These are phyloP conservation scores for Brachyrhaphis roseni DNA, from an alignment of 2,797 vertebrate genomes.

Conservation along the genomic window DNA sequence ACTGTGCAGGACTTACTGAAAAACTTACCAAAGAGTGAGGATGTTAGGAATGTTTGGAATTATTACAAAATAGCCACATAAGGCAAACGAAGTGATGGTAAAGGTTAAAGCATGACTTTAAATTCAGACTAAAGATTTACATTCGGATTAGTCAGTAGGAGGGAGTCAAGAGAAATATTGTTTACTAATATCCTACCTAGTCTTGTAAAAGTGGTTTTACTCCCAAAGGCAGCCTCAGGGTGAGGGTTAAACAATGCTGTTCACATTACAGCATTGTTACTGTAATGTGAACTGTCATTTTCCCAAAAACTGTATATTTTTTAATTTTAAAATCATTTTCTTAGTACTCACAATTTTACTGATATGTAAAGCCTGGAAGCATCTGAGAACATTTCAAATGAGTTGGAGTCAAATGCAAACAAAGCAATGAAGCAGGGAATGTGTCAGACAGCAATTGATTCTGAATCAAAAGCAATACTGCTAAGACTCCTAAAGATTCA, in stretches of 20 bases:
- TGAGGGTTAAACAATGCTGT: no score
- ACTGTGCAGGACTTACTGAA: slow-evolving; percentile 1
- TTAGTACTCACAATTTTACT: slow-evolving; percentile 16
- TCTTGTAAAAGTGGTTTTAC: background rate
- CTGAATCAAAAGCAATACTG: background rate
- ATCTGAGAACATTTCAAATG: slow-evolving; percentile 1
- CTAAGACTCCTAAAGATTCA: background rate
- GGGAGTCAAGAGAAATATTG: background rate
- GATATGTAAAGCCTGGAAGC: slow-evolving; percentile 13
- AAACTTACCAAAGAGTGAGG: background rate
- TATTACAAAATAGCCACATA: background rate
- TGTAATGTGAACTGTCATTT: background rate
- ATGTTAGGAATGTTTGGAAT: background rate
- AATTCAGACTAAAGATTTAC: background rate
- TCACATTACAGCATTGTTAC: background rate
- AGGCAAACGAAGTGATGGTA: background rate
- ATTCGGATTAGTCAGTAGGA: background rate
- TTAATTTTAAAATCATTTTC: slow-evolving; percentile 25
- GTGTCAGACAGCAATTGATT: background rate
- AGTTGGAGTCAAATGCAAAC: background rate
- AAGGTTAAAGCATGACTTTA: background rate
- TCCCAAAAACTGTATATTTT: background rate
- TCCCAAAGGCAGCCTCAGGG: no score
- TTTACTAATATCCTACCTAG: background rate
- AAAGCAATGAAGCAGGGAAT: background rate